Evolutionary conservation across 1,140 invertebrate species (phyloP).

Genomic region (Pseudomyrmex gracilis): DNA sequence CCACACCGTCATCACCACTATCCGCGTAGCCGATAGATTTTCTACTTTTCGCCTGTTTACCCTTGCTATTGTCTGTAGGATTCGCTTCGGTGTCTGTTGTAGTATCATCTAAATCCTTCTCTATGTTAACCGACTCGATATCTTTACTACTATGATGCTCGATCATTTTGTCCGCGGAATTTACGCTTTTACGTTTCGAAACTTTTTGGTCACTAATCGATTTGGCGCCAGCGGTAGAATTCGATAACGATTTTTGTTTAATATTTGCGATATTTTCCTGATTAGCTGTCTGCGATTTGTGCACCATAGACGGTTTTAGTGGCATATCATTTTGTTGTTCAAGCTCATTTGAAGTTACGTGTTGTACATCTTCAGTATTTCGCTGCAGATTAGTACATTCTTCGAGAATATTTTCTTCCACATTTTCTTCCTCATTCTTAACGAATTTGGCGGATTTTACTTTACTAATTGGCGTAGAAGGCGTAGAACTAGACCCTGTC

Average conservation of each 20-base stretch:
- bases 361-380: conserved; percentile 57
- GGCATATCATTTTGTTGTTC: conserved; percentile 61
- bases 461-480: conserved; percentile 81
- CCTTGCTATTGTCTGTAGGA: conserved; percentile 48
- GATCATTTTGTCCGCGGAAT: conserved; percentile 64
- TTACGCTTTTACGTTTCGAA: conserved; percentile 46
- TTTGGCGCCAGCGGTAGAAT: conserved; percentile 49
- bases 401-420: conserved; percentile 72
- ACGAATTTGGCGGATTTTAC: conserved; percentile 80
- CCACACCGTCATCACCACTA: conserved; percentile 4
- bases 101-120: conserved; percentile 51
- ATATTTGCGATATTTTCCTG: conserved; percentile 52
- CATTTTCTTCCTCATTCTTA: conserved; percentile 81
- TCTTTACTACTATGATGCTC: conserved; percentile 65
- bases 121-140: conserved; percentile 54
- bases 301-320: not conserved
- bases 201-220: conserved; percentile 49
- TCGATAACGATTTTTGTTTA: conserved; percentile 63
- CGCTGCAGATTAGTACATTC: conserved; percentile 65
- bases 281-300: conserved; percentile 34
- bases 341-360: conserved; percentile 62
- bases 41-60: conserved; percentile 55
- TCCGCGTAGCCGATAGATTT: conserved; percentile 35
- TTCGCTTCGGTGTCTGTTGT: conserved; percentile 44
- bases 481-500: conserved; percentile 77